phyloP scores from a whole-genome alignment of 2,797 vertebrate genomes.

The Sebastes taczanowskii region DNA sequence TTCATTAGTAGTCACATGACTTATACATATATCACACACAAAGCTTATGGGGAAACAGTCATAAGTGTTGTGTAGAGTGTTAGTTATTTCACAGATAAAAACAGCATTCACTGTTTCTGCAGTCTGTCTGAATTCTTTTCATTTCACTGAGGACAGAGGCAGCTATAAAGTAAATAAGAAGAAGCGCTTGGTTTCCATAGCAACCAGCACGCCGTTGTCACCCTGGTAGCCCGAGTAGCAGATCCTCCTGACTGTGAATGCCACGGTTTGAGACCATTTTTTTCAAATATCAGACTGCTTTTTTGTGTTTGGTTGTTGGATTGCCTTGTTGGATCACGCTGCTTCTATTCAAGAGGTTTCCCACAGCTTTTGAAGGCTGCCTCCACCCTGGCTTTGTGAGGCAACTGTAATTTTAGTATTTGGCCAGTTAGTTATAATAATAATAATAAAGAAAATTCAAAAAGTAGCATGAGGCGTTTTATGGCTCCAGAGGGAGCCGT shows the following conservation, averaged over 20 bases:
- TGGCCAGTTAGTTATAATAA: neutral
- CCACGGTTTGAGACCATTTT: neutral
- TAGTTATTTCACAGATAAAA: neutral
- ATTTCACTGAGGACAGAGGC: neutral
- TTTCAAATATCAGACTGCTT: neutral
- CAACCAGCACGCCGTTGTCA: neutral
- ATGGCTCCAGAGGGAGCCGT: too few relatives aligned
- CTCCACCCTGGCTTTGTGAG: neutral
- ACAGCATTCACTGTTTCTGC: neutral
- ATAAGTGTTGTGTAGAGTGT: too few relatives aligned
- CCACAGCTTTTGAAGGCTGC: neutral
- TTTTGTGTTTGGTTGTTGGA: neutral
- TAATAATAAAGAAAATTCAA: neutral
- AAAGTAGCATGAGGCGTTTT: neutral
- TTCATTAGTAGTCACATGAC: neutral
- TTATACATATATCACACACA: neutral
- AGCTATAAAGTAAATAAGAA: neutral
- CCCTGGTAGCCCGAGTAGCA: neutral
- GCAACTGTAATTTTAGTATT: neutral
- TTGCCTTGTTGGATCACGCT: neutral
- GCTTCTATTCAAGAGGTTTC: neutral
- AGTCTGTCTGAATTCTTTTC: neutral
- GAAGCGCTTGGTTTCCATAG: neutral
- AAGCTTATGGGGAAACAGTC: neutral
- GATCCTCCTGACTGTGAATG: conserved; percentile 11